Percentiles rank a stretch among this genome's conserved stretches.
These are phyloP conservation scores for Manacus vitellinus DNA, from an alignment of 2,113 vertebrate genomes.

Conservation along the genomic window DNA sequence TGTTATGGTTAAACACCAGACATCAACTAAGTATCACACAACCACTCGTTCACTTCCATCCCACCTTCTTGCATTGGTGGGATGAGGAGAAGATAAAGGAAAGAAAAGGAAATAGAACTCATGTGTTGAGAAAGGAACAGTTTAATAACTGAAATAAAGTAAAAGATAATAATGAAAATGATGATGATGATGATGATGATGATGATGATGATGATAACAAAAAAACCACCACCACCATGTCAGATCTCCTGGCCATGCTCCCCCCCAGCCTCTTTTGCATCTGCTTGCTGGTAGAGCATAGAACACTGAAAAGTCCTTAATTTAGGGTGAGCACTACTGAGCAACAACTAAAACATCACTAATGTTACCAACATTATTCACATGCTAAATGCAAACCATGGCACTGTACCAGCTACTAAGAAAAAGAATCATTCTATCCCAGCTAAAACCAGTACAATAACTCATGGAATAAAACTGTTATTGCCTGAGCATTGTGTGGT, in stretches of 20 bases:
- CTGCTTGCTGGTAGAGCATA: fast-evolving
- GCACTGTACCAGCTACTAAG: not conserved
- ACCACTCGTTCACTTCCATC: not conserved
- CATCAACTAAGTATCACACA: not conserved
- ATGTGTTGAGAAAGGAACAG: not conserved
- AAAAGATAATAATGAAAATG: not conserved
- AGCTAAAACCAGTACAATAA: not conserved
- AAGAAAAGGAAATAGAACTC: not conserved
- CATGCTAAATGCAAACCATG: not conserved
- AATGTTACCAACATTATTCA: not conserved
- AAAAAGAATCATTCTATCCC: not conserved
- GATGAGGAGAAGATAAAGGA: not conserved
- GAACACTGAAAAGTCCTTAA: not conserved
- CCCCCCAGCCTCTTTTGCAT: not conserved
- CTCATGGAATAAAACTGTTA: not conserved
- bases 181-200: too few relatives aligned
- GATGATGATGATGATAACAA: too few relatives aligned
- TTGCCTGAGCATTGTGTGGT: not conserved
- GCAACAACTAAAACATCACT: not conserved
- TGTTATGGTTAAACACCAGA: not conserved
- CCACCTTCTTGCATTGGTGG: not conserved
- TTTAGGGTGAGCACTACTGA: not conserved
- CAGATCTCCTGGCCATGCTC: not conserved
- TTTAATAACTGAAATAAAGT: not conserved
- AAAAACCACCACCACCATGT: not conserved